Evolutionary conservation across 2,888 invertebrate species (phyloP), one percentile per base, ranked within the genome.

Genomic region (Anaspis maculata): DNA sequence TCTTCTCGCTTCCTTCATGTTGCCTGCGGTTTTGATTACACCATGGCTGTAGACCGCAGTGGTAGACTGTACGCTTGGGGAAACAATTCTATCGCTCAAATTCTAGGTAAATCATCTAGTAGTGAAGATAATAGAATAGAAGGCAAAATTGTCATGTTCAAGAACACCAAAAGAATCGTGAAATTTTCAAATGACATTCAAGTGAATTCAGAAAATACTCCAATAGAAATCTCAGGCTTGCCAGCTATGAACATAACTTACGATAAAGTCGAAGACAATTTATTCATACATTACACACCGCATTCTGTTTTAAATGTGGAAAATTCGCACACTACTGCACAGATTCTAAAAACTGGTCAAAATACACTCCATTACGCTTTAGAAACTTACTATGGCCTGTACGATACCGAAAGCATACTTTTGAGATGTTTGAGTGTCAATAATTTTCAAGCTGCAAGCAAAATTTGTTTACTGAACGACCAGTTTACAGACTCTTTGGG

Each of bases 41-140:
- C 83, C 1, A 68, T 87, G 38, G 83, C 79, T 15, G 68, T 87
- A 30, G 74, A 74, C 43, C 68, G 71, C 32, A 70, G 69, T 30
- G 83, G 83, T 13, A 74, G 74, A 46, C 66, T 88, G 15, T 77
- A 79, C 60, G 79, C 80, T 5, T 84, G 87, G 72, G 89, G 88
- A 13, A 83, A 79, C 46, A 78, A 79, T 44, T 76, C 73, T 30
- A 68, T 71, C 59, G 76, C 76, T 21, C 78, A 79, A 64, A 51
- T 66, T 26, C 59, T 81, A 57, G 72, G 71, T 3, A 67, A 67
- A 43, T n/a, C n/a, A n/a, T 66, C 69, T 25, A 73, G 69, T 6
- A 61, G 73, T 12, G 75, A 74, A 39, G 74, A 76, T 31, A 69
- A 72, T 45, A 69, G 68, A 28, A 69, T 73, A 31, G 74, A 77